Evolutionary conservation across 2,888 invertebrate genomes (phyloP), one percentile per base, ranked within the genome.

Genomic region (Flexamia atlantica): DNA sequence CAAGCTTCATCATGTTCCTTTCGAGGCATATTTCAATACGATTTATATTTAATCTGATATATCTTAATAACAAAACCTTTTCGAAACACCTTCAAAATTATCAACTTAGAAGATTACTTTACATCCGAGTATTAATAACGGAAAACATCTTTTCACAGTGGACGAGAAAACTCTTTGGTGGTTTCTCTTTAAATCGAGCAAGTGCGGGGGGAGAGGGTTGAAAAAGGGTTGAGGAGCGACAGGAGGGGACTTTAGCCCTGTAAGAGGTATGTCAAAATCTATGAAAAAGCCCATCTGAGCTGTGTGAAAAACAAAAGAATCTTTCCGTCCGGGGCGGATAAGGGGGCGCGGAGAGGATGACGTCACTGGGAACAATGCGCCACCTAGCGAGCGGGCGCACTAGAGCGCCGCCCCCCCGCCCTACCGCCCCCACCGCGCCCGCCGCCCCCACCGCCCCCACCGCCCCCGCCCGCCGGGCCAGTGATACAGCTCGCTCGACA

Each of bases 251-350:
- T 70, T 64, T 50, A 82, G 82, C 53, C 82, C 50, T 82, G 82
- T 82, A 82, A 82, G 82, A 82, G 82, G 82, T 82, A 70, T 82
- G 82, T 82, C 82, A 82, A 82, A 82, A 82, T 70, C 82, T 82
- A 82, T 82, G 82, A 82, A 82, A 82, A 82, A 82, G 82, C 82
- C 82, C 82, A 70, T 70, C 82, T 70, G 82, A 82, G 82, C 82
- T 82, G 50, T 82, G 70, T 82, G 72, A 70, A 82, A 82, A 82
- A 82, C 82, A 82, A 82, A 82, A 82, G 82, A 82, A 82, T 68
- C 72, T 70, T 82, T 82, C 82, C 81, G 81, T 81, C 46, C 32
- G 68, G 82, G 81, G 82, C 28, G 46, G 53, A 72, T 50, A 53
- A 53, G 70, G 64, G 82, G 70, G 23, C 40, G 46, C 42, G 25